Evolutionary conservation across 2,888 invertebrate species (phyloP), one percentile per base, ranked within the genome.

Genomic region (Coelopa pilipes): DNA sequence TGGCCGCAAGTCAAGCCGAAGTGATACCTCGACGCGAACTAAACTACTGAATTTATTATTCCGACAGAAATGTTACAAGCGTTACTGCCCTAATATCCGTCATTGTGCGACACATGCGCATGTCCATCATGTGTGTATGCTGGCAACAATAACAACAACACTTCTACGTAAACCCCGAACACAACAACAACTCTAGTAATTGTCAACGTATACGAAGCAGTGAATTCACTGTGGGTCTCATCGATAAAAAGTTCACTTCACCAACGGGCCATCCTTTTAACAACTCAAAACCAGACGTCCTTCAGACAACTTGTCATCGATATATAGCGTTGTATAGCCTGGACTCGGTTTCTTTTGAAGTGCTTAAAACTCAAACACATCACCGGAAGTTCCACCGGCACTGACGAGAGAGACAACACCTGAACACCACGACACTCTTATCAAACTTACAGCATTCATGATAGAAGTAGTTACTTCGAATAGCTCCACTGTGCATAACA

Each of bases 121-220:
- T 71, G 70, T 57, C 63, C 46, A 73, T 57, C 57, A 46, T 21
- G 15, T 75, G 50, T 72, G 50, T 73, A 62, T 69, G 63, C 72
- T 49, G 60, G 68, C 50, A 19, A 72, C 59, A 65, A 24, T 17
- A 70, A 45, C 53, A 75, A 46, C 57, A 34, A 34, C 7, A 34
- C 34, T 34, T 66, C 60, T 53, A 60, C 62, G 62, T 53, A 70
- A 60, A 46, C 3, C 34, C 19, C 11, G 10, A 60, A 34, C 3
- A 60, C 12, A 21, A 60, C 24, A n/a, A 68, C 9, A 68, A n/a
- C n/a, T 71, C 71, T 63, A 13, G 72, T 77, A 78, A 77, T 78
- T 79, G 78, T 78, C 76, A 78, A 77, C 76, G 67, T 76, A 77
- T 77, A 77, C 75, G 78, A 73, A 67, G 69, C 69, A 70, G 77